Base-by-base conservation (phyloP, 1,140 invertebrate species). In the Sycobia sp. region DNA sequence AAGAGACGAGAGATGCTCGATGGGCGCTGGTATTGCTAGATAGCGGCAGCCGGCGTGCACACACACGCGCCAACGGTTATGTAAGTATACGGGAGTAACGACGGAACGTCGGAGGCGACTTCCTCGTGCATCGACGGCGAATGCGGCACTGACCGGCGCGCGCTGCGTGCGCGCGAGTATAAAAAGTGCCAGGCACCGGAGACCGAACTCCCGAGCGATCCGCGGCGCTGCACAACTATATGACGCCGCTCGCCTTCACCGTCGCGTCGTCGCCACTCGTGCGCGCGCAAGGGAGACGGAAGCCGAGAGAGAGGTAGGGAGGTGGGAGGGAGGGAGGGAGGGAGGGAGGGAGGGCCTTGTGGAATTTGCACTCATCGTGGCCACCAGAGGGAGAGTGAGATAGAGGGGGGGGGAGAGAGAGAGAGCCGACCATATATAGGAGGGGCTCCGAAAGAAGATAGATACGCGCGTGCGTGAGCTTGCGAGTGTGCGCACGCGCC, bases 91-190 rank as follows among this genome's bases (percentile, higher is more conserved):
- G n/a, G n/a, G n/a, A n/a, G n/a, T n/a, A n/a, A n/a, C n/a, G n/a
- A n/a, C n/a, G n/a, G n/a, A n/a, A n/a, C n/a, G n/a, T n/a, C n/a
- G n/a, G n/a, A n/a, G n/a, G n/a, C n/a, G n/a, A n/a, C n/a, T n/a
- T n/a, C 44, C 16, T 46, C 4, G 22, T n/a, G 25, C 46, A 25
- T n/a, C 46, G 51, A 10, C 34, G 20, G 22, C 25, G 39, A 44
- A n/a, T 23, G 23, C 25, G 38, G 25, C 47, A 50, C 47, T 50
- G 29, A 50, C 47, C 47, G 47, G 29, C 47, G 46, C 16, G 46
- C 25, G 25, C 25, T 5, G n/a, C n/a, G 5, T 3, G 38, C 16
- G 18, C 11, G 14, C n/a, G 20, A 32, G 14, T n/a, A n/a, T n/a
- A n/a, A n/a, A n/a, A n/a, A 5, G 23, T 4, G 4, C 4, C 14